Conservation (phyloP, 1,140 invertebrate genomes). For the Sinonovacula constricta region DNA sequence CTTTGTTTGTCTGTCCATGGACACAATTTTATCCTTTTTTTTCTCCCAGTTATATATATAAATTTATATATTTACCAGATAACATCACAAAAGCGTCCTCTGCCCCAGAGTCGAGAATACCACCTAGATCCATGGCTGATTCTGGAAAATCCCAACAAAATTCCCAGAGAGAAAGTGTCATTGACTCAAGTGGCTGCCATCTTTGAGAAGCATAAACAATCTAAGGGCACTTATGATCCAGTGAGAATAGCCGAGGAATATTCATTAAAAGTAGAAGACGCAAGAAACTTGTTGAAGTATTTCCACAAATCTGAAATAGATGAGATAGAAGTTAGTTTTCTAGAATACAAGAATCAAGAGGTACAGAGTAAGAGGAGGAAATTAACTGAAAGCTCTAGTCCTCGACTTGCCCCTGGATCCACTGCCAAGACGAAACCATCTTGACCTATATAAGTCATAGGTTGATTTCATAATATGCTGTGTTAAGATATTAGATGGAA, state of each 20-base stretch:
- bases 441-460: background rate
- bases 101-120: constrained; percentile 17
- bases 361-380: background rate
- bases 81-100: constrained; percentile 20
- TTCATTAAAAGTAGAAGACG: constrained; percentile 19
- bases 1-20: no score
- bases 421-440: background rate
- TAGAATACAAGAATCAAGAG: background rate
- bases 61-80: no score
- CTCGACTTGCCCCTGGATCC: background rate
- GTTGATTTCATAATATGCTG: background rate
- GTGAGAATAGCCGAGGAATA: constrained; percentile 46
- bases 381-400: background rate
- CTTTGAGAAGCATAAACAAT: constrained; percentile 14
- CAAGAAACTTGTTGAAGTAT: constrained; percentile 40
- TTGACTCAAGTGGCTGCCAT: constrained; percentile 20
- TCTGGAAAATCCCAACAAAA: constrained; percentile 25
- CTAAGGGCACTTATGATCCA: background rate
- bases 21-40: no score
- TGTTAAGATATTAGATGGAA: no score
- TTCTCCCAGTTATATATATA: no score
- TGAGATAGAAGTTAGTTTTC: constrained; percentile 2
- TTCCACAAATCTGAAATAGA: constrained; percentile 25
- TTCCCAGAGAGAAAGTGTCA: constrained; percentile 32
- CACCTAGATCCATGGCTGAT: constrained; percentile 17